Base-by-base conservation (phyloP, 2,797 vertebrate species). In the Phyllotis vaccarum region DNA sequence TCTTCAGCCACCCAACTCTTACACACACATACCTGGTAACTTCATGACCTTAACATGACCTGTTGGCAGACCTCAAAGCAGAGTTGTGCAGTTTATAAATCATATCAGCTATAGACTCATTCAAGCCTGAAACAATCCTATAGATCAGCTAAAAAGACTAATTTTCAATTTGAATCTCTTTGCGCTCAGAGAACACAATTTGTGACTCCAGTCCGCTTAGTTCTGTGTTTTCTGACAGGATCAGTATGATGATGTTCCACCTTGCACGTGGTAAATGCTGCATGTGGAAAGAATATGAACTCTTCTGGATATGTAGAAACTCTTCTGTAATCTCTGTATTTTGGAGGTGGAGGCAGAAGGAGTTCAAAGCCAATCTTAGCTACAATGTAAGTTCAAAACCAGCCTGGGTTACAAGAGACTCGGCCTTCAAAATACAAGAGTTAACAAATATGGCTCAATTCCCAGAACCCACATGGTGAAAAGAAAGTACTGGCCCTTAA, bases 91-190 rank as follows among this genome's bases (percentile, higher is more conserved):
- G 60, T 83, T 87, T 90, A 21, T 66, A 80, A 87, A 72, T 24
- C 19, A 22, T 49, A 76, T 58, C 13, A 82, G 54, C 43, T 22
- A 3, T 27, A 31, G 24, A 40, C 46, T 31, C 40, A 60, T 21
- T 83, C 29, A n/a, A 83, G 58, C 24, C 43, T 56, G 43, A 90
- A 93, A 72, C 31, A 75, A 68, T 40, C 11, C 54, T 62, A 40
- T 9, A 72, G 31, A 21, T 91, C 34, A 81, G 58, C 52, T 89
- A 43, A 86, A 86, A 93, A 54, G 37, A n/a, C 37, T 43, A 14
- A 31, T 81, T 78, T 78, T 16, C 34, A 40, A 94, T 72, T 92
- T 86, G 54, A 95, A 86, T 86, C 81, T 60, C 72, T 31, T 27
- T 80, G 0, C 49, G 27, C 19, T 75, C 46, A 85, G 40, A 74